A percentile compares a stretch with the other conserved stretches of the same genome.
These are phyloP conservation scores for Plebejus argus DNA, from an alignment of 2,888 invertebrate genomes.

Conservation along the genomic window DNA sequence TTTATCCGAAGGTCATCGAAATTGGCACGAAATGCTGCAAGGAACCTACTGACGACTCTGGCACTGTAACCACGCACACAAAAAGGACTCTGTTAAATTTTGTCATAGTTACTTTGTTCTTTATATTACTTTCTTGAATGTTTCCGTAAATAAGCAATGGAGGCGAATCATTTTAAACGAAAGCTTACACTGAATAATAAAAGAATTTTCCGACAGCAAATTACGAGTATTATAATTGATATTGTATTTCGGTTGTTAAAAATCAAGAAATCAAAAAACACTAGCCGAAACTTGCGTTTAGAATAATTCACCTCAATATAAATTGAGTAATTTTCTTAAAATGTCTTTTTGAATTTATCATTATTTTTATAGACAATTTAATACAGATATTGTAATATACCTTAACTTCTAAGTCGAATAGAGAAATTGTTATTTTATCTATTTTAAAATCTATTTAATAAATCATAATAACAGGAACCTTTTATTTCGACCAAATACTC, in stretches of 20 bases:
- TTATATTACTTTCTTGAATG: constrained; percentile 57
- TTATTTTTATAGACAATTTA: constrained; percentile 35
- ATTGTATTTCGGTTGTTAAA: too few relatives aligned
- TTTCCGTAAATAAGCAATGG: constrained; percentile 33
- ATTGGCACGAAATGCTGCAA: constrained; percentile 89
- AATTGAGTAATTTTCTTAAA: not conserved
- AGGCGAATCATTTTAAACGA: constrained; percentile 40
- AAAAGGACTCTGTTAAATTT: constrained; percentile 53
- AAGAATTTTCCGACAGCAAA: constrained; percentile 30
- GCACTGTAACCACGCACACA: constrained; percentile 52
- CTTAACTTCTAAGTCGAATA: constrained; percentile 11
- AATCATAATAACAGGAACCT: not conserved
- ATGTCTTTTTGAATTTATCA: constrained; percentile 21
- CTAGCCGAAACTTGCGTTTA: not conserved
- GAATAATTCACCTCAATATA: not conserved
- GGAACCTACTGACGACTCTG: constrained; percentile 70
- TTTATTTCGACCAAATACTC: not conserved
- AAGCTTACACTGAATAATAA: constrained; percentile 68
- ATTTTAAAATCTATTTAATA: constrained; percentile 30
- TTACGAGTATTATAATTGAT: not conserved
- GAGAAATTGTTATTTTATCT: constrained; percentile 27
- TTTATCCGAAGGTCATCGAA: constrained; percentile 88
- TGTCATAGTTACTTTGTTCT: constrained; percentile 53
- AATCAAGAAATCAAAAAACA: too few relatives aligned
- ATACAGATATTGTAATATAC: constrained; percentile 23